These are phyloP conservation scores for Macrostomum lignano DNA, from an alignment of 1,140 invertebrate species.

Conservation along the genomic window DNA sequence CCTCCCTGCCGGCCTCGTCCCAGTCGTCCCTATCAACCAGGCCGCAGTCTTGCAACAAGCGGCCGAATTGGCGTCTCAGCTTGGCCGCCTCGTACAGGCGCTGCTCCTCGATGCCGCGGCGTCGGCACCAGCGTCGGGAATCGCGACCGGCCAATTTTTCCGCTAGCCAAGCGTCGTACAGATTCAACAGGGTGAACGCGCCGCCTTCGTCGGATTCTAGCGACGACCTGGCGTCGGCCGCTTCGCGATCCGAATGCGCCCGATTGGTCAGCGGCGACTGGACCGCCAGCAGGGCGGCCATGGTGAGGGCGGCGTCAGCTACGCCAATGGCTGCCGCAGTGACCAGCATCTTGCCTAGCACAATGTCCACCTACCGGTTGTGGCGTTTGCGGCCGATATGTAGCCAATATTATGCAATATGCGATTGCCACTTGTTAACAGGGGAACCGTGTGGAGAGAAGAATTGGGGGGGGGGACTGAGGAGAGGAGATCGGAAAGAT, in stretches of 20 bases:
- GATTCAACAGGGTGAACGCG: conserved; percentile 59
- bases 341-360: conserved; percentile 78
- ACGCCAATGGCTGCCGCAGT: conserved; percentile 51
- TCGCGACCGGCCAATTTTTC: conserved; percentile 18
- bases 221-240: conserved; percentile 43
- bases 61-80: conserved; percentile 56
- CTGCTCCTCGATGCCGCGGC: conserved; percentile 67
- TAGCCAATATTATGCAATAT: too few relatives aligned
- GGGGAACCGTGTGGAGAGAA: too few relatives aligned
- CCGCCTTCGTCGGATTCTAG: conserved; percentile 77
- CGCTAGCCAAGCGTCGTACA: conserved; percentile 61
- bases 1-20: conserved; percentile 8
- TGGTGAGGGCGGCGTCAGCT: conserved; percentile 49
- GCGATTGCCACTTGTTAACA: too few relatives aligned
- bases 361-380: too few relatives aligned
- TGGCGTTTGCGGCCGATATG: too few relatives aligned
- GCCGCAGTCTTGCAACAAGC: conserved; percentile 47
- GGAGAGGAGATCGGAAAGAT: too few relatives aligned
- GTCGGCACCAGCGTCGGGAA: conserved; percentile 51
- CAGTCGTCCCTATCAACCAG: conserved; percentile 37
- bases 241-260: conserved; percentile 56
- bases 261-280: conserved; percentile 66
- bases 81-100: conserved; percentile 83
- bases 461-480: too few relatives aligned
- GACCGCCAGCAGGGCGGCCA: conserved; percentile 70